These are phyloP conservation scores for Plestiodon gilberti DNA, from an alignment of 2,113 vertebrate species.

Conservation along the genomic window DNA sequence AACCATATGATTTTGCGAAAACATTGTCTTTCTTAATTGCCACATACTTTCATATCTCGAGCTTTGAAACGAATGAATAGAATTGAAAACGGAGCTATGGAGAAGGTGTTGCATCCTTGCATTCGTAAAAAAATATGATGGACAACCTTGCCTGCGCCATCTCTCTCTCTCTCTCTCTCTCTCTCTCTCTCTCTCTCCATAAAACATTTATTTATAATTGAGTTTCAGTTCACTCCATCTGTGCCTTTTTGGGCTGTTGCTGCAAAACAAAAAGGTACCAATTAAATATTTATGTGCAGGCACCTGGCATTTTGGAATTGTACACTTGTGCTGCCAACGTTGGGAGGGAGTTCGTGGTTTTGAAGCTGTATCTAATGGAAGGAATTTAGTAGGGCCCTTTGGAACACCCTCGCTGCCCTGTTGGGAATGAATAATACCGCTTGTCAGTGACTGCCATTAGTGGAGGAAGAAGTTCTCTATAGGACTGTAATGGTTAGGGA, in stretches of 20 bases:
- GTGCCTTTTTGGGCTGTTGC: conserved; percentile 46
- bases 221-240: conserved; percentile 52
- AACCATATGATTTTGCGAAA: not conserved
- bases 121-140: conserved; percentile 32
- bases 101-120: conserved; percentile 25
- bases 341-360: conserved; percentile 19
- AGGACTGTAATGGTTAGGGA: not conserved
- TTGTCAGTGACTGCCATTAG: conserved; percentile 5
- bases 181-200: not conserved
- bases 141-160: not conserved
- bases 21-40: not conserved
- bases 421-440: not conserved
- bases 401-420: not conserved
- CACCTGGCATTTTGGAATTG: conserved; percentile 49
- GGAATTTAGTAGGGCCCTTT: conserved; percentile 3
- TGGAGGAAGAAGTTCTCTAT: not conserved
- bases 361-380: conserved; percentile 17
- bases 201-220: conserved; percentile 50
- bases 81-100: conserved; percentile 23
- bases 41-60: not conserved
- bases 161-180: not conserved
- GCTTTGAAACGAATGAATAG: conserved; percentile 4
- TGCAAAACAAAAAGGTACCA: conserved; percentile 53
- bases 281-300: conserved; percentile 53
- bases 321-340: not conserved